Evolutionary conservation across 2,113 vertebrate species (phyloP), one percentile per base, ranked within the genome.

Genomic region (Arenaria interpres): DNA sequence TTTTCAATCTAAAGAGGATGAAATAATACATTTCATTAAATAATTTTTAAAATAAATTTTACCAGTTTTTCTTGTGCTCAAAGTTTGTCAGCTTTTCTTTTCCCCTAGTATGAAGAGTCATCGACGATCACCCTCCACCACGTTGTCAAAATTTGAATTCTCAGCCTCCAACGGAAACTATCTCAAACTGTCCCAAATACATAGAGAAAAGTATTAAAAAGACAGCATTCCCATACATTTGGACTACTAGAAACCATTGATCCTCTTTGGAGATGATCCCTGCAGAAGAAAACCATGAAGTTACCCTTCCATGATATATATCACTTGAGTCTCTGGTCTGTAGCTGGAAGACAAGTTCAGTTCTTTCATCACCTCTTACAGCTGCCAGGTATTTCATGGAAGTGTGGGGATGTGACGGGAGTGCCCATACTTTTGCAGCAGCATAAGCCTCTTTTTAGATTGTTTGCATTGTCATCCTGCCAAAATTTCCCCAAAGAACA

Each of bases 371-470:
- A 14, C 5, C 51, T 10, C 28, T 78, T 46, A 56, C 3, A 74
- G 16, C 3, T 91, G 16, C 10, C 1, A 37, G 0, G 2, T 41
- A 51, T 60, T 45, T 64, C 3, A 5, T 15, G 7, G 2, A 2
- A 5, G 4, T 24, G 14, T 0, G 1, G 4, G 3, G 1, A 2
- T 3, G 27, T 53, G 27, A 2, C n/a, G 8, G 35, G 9, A 9
- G 24, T 50, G 16, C 9, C 16, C 12, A 12, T 46, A 17, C 14
- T 74, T 66, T 71, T 23, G 35, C 62, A 79, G 15, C 18, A 53
- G 14, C 4, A 2, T 66, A 37, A 62, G 8, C 3, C 4, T 46
- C 4, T 8, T 19, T 37, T 85, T 80, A 3, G 3, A n/a, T n/a
- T n/a, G 5, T 27, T 74, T 74, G 3, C 10, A 19, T 46, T 62